Percentiles rank a stretch among this genome's conserved stretches.
phyloP scores from a whole-genome alignment of 1,140 invertebrate species.

The Hycleus cichorii region DNA sequence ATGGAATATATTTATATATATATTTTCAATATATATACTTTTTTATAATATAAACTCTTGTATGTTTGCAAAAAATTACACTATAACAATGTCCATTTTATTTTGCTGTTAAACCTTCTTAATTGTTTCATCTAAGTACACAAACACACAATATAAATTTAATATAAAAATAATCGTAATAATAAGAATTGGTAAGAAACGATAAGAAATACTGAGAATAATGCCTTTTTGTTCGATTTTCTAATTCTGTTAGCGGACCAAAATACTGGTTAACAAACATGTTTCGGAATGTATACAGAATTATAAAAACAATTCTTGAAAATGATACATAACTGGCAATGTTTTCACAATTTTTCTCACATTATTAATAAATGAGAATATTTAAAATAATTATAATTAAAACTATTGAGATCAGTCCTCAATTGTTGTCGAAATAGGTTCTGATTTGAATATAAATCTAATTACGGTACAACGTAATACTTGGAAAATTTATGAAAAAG shows the following conservation, averaged over 20 bases:
- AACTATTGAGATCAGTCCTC: constrained; percentile 15
- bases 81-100: constrained; percentile 33
- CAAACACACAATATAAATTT: constrained; percentile 21
- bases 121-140: constrained; percentile 35
- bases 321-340: too few relatives aligned
- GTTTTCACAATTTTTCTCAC: neutral
- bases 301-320: too few relatives aligned
- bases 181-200: constrained; percentile 4
- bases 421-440: neutral
- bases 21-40: too few relatives aligned
- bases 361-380: neutral
- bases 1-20: constrained; percentile 34
- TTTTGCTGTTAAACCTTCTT: too few relatives aligned
- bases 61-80: constrained; percentile 38
- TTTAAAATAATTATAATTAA: constrained; percentile 10
- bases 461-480: too few relatives aligned
- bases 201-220: constrained; percentile 15
- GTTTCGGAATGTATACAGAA: neutral
- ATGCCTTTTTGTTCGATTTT: neutral
- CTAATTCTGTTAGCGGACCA: neutral
- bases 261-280: neutral
- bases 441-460: too few relatives aligned
- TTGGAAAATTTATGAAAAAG: too few relatives aligned
- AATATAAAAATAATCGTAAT: constrained; percentile 28
- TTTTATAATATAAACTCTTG: constrained; percentile 38